phyloP scores from a whole-genome alignment of 2,797 vertebrate species.

The Pipistrellus nathusii region DNA sequence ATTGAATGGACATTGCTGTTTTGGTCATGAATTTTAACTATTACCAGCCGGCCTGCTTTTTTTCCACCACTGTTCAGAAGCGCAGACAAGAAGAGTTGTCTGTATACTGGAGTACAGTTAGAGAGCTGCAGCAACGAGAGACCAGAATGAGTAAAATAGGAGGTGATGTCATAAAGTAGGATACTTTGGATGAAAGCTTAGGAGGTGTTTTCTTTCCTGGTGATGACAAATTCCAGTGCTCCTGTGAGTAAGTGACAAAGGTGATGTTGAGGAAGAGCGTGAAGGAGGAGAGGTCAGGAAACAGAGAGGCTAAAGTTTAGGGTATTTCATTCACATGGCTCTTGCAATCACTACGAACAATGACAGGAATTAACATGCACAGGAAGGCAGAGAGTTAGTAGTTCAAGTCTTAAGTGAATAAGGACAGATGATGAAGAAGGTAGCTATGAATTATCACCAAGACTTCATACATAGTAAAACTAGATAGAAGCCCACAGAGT shows the following conservation, averaged over 20 bases:
- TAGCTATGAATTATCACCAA: slow-evolving; percentile 15
- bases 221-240: not conserved
- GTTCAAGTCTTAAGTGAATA: slow-evolving; percentile 14
- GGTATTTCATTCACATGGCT: not conserved
- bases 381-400: slow-evolving; percentile 15
- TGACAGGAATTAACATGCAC: slow-evolving; percentile 22
- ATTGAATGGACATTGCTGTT: not conserved
- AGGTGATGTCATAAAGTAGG: not conserved
- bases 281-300: not conserved
- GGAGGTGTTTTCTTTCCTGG: not conserved
- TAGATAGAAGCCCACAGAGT: not conserved
- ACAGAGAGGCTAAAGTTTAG: not conserved
- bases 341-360: slow-evolving; percentile 34
- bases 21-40: slow-evolving; percentile 11
- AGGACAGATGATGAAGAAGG: slow-evolving; percentile 33
- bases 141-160: not conserved
- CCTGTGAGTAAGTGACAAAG: not conserved
- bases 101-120: not conserved
- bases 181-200: not conserved
- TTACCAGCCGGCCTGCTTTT: not conserved
- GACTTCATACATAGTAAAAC: not conserved
- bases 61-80: not conserved
- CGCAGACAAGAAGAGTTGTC: not conserved
- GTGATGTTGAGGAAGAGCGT: not conserved
- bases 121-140: not conserved